Conservation (phyloP, 2,113 vertebrate genomes). For the Salvelinus sp. region DNA sequence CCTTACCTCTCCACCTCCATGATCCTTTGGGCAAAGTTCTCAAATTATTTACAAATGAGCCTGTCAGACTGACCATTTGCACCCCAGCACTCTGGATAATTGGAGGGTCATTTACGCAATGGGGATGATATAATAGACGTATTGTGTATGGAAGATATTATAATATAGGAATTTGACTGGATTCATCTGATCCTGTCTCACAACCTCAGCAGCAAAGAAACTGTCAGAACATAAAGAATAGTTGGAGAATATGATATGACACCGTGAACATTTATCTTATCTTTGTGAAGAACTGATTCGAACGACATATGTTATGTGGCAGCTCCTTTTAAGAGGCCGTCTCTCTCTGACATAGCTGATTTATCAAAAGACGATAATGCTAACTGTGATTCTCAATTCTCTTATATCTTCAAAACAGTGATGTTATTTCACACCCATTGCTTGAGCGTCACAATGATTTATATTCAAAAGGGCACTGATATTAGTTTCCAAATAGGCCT, state of each 20-base stretch:
- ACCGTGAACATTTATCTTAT: background rate
- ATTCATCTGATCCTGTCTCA: background rate
- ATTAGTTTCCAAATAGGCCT: no score
- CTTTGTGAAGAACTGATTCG: background rate
- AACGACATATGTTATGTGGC: background rate
- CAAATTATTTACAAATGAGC: background rate
- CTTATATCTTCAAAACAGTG: background rate
- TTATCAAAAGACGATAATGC: background rate
- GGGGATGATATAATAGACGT: background rate
- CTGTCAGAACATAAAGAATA: background rate
- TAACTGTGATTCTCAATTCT: background rate
- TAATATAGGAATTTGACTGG: no score
- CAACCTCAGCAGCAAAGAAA: background rate
- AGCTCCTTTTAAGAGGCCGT: background rate
- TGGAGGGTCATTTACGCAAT: background rate
- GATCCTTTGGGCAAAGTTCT: background rate
- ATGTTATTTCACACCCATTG: background rate
- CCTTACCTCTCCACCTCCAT: background rate
- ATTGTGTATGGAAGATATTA: background rate
- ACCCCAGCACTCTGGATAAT: background rate
- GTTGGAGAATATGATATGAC: background rate
- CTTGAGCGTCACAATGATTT: background rate
- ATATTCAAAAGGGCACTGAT: background rate
- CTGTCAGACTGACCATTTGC: no score
- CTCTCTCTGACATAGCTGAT: background rate